Percentiles rank a stretch among this genome's conserved stretches.
Conservation (phyloP, 2,888 invertebrate species). For the Colletes collaris region DNA sequence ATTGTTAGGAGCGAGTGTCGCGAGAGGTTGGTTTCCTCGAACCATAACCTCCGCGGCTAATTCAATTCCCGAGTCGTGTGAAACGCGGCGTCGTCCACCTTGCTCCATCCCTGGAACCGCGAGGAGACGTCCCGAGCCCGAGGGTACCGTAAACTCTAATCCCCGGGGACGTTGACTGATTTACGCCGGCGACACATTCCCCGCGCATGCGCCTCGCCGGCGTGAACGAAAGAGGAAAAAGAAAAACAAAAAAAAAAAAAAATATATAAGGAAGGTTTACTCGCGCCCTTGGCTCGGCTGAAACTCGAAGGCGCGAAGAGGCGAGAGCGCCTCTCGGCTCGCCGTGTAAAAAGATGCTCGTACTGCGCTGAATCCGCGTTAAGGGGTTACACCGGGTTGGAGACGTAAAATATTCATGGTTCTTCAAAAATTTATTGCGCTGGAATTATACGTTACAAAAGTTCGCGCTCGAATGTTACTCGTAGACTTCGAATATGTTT, state of each 20-base stretch:
- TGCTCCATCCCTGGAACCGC: slow-evolving; percentile 58
- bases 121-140: slow-evolving; percentile 40
- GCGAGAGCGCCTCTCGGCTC: slow-evolving; percentile 13
- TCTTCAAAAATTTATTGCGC: no score
- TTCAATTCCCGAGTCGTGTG: slow-evolving; percentile 12
- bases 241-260: background rate
- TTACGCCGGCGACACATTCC: slow-evolving; percentile 78
- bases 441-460: no score
- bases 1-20: no score
- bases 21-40: no score
- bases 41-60: background rate
- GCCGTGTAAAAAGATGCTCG: slow-evolving; percentile 40
- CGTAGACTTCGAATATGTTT: no score
- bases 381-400: background rate
- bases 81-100: slow-evolving; percentile 18
- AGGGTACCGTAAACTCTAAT: slow-evolving; percentile 75
- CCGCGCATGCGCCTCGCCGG: slow-evolving; percentile 31
- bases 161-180: slow-evolving; percentile 79
- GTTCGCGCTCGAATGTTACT: no score
- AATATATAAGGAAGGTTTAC: slow-evolving; percentile 31
- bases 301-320: slow-evolving; percentile 58
- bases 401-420: no score
- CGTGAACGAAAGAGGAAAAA: slow-evolving; percentile 48
- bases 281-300: slow-evolving; percentile 43
- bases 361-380: slow-evolving; percentile 34